These are phyloP conservation scores for Mythimna pallens DNA, from an alignment of 2,888 invertebrate species.

Conservation along the genomic window DNA sequence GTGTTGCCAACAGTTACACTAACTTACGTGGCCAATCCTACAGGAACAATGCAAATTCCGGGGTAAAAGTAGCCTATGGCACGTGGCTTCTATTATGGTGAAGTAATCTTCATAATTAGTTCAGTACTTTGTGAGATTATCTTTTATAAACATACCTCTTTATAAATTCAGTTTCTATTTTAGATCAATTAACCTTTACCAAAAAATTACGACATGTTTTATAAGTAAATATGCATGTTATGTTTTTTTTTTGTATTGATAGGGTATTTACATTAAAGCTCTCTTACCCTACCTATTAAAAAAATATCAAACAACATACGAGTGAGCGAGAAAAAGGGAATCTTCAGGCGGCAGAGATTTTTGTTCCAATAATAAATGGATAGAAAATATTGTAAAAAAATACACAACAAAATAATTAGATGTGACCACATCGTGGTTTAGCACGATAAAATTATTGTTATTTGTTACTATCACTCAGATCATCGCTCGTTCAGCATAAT, in stretches of 20 bases:
- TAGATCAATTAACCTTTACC: neutral
- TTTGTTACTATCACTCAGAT: neutral
- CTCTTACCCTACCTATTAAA: neutral
- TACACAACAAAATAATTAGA: neutral
- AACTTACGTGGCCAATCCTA: neutral
- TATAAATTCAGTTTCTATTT: neutral
- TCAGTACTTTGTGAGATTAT: neutral
- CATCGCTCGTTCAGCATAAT: neutral
- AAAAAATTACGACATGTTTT: neutral
- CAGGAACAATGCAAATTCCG: neutral
- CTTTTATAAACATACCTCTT: neutral
- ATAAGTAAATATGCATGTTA: neutral
- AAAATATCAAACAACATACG: slow-evolving; percentile 1
- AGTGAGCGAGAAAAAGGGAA: neutral
- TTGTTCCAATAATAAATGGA: neutral
- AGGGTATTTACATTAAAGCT: neutral
- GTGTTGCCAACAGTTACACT: too few relatives aligned
- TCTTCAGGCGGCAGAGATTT: neutral
- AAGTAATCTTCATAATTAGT: neutral
- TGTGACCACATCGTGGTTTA: neutral
- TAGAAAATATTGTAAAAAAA: neutral
- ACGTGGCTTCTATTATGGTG: neutral
- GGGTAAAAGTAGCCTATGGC: neutral
- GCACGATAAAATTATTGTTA: neutral
- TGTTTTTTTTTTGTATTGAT: neutral